Percentiles rank a stretch among this genome's conserved stretches.
These are phyloP conservation scores for Achlya flavicornis DNA, from an alignment of 2,888 invertebrate species.

Conservation along the genomic window DNA sequence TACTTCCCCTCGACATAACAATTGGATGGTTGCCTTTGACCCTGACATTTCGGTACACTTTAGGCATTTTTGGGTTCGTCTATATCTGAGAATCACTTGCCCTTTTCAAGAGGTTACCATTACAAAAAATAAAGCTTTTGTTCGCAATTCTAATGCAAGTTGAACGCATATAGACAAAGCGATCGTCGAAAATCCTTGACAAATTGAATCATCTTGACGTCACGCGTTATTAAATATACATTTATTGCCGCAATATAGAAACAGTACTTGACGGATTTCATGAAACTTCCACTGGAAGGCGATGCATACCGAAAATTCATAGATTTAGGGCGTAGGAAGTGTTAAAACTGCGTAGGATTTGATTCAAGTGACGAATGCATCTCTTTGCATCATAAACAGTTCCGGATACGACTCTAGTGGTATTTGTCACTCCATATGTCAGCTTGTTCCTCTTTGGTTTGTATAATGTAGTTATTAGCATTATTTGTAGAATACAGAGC, in stretches of 20 bases:
- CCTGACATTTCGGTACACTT: conserved; percentile 61
- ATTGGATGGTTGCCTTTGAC: conserved; percentile 47
- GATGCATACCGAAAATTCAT: background rate
- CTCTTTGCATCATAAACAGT: background rate
- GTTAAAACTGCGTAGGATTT: background rate
- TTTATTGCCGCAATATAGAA: background rate
- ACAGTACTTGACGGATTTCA: background rate
- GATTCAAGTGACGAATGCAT: background rate
- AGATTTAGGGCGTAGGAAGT: background rate
- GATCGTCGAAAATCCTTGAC: background rate
- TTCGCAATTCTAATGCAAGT: background rate
- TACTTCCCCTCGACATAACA: conserved; percentile 43
- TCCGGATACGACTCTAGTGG: background rate
- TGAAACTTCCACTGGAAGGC: background rate
- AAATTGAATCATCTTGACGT: background rate
- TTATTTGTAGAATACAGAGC: too few species aligned
- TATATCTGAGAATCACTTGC: conserved; percentile 56
- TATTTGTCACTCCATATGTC: background rate
- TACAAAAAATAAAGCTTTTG: conserved; percentile 16
- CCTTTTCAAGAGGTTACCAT: conserved; percentile 46
- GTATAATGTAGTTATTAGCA: too few species aligned
- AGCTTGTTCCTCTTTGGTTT: too few species aligned
- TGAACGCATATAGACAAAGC: conserved; percentile 1
- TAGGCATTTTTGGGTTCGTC: conserved; percentile 45
- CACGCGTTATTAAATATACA: background rate